Evolutionary conservation across 1,140 invertebrate species (phyloP).

Genomic region (Penaeus japonicus): DNA sequence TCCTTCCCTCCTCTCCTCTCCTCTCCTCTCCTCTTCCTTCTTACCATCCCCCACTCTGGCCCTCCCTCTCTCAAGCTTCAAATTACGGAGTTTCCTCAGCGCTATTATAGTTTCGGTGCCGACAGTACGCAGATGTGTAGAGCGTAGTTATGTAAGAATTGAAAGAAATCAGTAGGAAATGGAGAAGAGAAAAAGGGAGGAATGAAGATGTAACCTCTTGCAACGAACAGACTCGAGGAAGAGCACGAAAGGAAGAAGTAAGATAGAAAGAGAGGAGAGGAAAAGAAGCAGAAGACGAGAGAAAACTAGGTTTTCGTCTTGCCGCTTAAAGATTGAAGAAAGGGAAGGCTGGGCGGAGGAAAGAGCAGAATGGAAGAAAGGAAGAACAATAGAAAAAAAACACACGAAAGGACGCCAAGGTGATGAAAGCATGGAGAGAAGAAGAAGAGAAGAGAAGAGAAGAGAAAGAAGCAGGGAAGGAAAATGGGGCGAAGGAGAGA

Average conservation of each 20-base stretch:
- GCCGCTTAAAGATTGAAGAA: not conserved
- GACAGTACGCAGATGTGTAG: not conserved
- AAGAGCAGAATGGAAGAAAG: not conserved
- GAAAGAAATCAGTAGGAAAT: not conserved
- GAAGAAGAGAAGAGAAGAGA: not conserved
- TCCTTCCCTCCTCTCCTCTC: not conserved
- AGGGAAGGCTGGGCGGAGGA: too few relatives aligned
- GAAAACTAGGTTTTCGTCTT: not conserved
- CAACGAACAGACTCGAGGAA: not conserved
- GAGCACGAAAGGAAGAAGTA: not conserved
- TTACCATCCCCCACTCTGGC: not conserved
- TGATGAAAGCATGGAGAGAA: not conserved
- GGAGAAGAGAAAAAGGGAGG: not conserved
- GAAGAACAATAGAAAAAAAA: not conserved
- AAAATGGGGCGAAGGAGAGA: not conserved
- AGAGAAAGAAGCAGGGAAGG: not conserved
- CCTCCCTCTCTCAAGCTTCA: too few relatives aligned
- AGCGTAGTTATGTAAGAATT: not conserved
- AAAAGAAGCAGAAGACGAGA: not conserved
- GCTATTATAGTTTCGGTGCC: too few relatives aligned
- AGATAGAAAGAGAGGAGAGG: not conserved
- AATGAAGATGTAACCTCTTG: not conserved
- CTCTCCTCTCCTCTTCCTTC: not conserved
- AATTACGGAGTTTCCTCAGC: too few relatives aligned
- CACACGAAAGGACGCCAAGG: not conserved